Conservation (phyloP, 2,888 invertebrate genomes). For the Trisateles emortualis region DNA sequence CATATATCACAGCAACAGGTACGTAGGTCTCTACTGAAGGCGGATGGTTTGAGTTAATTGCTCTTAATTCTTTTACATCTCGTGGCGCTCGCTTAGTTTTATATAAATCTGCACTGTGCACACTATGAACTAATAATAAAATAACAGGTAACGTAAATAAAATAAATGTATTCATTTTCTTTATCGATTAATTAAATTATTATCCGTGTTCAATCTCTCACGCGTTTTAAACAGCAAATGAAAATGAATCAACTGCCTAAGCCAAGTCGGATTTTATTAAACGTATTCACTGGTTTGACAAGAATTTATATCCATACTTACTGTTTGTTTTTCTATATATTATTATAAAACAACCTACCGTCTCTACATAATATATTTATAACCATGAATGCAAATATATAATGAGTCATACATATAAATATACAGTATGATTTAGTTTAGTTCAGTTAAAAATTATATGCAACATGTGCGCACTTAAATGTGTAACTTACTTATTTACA, state of each 20-base stretch:
- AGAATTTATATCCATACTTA: constrained; percentile 45
- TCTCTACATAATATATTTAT: not conserved
- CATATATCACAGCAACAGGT: constrained; percentile 44
- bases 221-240: constrained; percentile 67
- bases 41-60: constrained; percentile 56
- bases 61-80: constrained; percentile 18
- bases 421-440: not conserved
- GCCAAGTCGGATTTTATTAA: constrained; percentile 60
- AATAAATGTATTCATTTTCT: constrained; percentile 37
- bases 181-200: constrained; percentile 18
- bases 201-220: constrained; percentile 58
- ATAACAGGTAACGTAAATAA: constrained; percentile 22
- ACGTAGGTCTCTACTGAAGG: constrained; percentile 52
- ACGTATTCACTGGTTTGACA: constrained; percentile 73
- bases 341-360: too few species aligned
- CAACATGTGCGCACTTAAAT: too few species aligned
- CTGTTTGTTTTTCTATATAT: constrained; percentile 2
- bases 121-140: constrained; percentile 41
- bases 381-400: not conserved
- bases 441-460: too few species aligned
- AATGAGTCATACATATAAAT: not conserved
- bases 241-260: constrained; percentile 64
- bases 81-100: constrained; percentile 28
- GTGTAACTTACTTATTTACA: too few species aligned
- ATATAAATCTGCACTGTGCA: constrained; percentile 37